Evolutionary conservation across 2,797 vertebrate species (phyloP).

Genomic region (Prionace glauca): DNA sequence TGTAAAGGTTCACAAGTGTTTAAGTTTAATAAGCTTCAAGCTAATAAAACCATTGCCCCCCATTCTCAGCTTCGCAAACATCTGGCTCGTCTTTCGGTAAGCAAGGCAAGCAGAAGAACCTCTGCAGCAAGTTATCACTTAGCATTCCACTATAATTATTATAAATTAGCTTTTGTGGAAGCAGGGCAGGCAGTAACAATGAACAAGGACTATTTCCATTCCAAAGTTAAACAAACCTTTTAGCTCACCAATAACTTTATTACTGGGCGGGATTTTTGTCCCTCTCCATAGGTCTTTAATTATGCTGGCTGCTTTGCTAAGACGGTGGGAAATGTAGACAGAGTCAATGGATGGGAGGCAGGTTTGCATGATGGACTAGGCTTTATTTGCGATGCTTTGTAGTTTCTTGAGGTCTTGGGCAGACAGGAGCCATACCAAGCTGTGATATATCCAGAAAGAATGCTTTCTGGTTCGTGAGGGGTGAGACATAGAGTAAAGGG

Average conservation of each 20-base stretch:
- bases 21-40: not conserved
- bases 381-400: too few species aligned
- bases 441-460: too few species aligned
- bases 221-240: not conserved
- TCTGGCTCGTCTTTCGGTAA: not conserved
- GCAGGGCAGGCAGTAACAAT: not conserved
- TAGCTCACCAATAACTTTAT: not conserved
- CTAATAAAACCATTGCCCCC: not conserved
- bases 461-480: too few species aligned
- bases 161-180: not conserved
- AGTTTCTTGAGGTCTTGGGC: too few species aligned
- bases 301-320: too few species aligned
- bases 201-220: not conserved
- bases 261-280: not conserved
- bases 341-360: too few species aligned
- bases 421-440: too few species aligned
- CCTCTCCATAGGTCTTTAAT: too few species aligned
- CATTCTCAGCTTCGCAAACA: not conserved
- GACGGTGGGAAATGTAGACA: too few species aligned
- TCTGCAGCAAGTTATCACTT: not conserved
- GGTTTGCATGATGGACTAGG: too few species aligned
- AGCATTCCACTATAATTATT: not conserved
- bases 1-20: not conserved
- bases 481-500: too few species aligned
- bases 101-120: too few species aligned